Evolutionary conservation across 1,140 invertebrate genomes (phyloP).

Genomic region (Arion vulgaris): DNA sequence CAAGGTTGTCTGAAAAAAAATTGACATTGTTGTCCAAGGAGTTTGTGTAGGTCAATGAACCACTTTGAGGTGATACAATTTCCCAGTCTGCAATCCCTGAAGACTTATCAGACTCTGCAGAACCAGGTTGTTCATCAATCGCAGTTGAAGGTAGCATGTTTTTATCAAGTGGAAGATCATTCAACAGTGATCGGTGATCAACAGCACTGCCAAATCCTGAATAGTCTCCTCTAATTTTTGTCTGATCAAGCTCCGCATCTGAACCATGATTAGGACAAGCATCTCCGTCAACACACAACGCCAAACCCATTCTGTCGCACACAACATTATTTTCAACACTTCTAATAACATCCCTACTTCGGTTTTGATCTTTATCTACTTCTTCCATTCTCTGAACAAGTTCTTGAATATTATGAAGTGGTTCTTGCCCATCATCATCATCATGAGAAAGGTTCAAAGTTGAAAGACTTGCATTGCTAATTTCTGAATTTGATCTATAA

Average conservation of each 20-base stretch:
- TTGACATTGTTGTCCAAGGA: slow-evolving; percentile 57
- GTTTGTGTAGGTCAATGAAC: slow-evolving; percentile 42
- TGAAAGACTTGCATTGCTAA: slow-evolving; percentile 56
- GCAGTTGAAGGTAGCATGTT: background rate
- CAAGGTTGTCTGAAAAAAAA: background rate
- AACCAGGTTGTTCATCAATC: slow-evolving; percentile 33
- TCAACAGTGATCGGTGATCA: background rate
- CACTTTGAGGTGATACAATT: slow-evolving; percentile 51
- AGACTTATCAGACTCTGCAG: slow-evolving; percentile 43
- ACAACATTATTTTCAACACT: background rate
- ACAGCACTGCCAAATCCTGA: slow-evolving; percentile 7
- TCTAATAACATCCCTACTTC: background rate
- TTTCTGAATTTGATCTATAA: slow-evolving; percentile 45
- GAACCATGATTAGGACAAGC: background rate
- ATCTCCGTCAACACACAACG: too few species aligned
- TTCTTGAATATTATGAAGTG: slow-evolving; percentile 14
- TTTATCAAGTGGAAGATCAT: background rate
- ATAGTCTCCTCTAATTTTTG: background rate
- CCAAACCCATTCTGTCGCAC: background rate
- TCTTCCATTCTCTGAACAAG: slow-evolving; percentile 16
- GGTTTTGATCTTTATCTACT: background rate
- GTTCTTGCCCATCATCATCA: slow-evolving; percentile 35
- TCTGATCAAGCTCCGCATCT: background rate
- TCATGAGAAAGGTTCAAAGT: slow-evolving; percentile 42
- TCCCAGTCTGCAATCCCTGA: slow-evolving; percentile 60